A percentile compares a stretch with the other conserved stretches of the same genome.
These are phyloP conservation scores for Ellobius talpinus DNA, from an alignment of 2,113 vertebrate species.

Conservation along the genomic window DNA sequence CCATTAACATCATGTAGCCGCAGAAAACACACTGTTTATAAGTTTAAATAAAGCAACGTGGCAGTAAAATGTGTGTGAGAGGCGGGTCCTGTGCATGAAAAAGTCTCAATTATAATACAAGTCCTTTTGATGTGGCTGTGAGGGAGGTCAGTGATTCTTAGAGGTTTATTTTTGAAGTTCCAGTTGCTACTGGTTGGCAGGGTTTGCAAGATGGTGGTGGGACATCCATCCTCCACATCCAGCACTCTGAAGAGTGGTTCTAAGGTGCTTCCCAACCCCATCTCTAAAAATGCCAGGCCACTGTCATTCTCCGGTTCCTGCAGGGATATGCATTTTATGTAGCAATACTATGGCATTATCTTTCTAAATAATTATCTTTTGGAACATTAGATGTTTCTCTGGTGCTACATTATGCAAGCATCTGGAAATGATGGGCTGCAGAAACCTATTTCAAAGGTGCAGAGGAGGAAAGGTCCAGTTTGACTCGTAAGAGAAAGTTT, in stretches of 20 bases:
- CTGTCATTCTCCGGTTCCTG: background rate
- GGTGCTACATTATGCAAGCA: background rate
- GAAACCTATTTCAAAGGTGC: background rate
- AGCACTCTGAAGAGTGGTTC: background rate
- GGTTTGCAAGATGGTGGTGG: background rate
- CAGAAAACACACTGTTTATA: background rate
- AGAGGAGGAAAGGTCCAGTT: background rate
- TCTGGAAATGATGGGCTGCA: background rate
- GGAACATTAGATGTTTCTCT: background rate
- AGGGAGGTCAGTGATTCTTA: background rate
- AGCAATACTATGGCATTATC: background rate
- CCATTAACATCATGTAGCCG: background rate
- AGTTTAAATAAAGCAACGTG: background rate
- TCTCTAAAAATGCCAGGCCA: background rate
- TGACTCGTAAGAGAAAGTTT: slow-evolving; percentile 16
- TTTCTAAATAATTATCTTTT: slow-evolving; percentile 7
- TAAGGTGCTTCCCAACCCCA: background rate
- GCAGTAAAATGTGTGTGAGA: background rate
- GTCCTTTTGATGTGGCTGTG: background rate
- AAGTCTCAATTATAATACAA: background rate
- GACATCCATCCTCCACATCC: background rate
- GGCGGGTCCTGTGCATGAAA: background rate
- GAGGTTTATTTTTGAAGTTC: background rate
- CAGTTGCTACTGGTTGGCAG: background rate
- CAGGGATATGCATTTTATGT: background rate